Conservation (phyloP, 2,888 invertebrate species). For the Mycogona germanica region DNA sequence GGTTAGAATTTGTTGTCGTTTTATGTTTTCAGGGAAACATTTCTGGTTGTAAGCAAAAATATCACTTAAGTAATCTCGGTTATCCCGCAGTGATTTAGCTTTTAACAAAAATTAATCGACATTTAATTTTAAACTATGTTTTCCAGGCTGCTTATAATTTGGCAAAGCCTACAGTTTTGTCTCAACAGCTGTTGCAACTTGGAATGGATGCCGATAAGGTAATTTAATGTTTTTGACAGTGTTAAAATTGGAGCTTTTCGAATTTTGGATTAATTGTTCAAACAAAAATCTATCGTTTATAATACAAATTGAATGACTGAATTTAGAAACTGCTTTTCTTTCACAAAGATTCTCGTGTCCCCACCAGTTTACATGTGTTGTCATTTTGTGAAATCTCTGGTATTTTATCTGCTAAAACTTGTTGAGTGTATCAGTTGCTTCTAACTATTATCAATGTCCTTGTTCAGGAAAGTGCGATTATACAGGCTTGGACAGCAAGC, state of each 20-base stretch:
- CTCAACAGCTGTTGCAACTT: constrained; percentile 30
- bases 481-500: constrained; percentile 31
- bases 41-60: not conserved
- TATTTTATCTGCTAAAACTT: too few species aligned
- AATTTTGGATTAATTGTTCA: too few species aligned
- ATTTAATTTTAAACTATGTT: not conserved
- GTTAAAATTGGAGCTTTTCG: too few species aligned
- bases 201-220: constrained; percentile 32
- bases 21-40: not conserved
- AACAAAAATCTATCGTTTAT: too few species aligned
- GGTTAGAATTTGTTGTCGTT: not conserved
- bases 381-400: too few species aligned
- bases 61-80: too few species aligned
- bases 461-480: constrained; percentile 23
- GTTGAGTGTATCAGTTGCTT: too few species aligned
- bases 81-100: too few species aligned
- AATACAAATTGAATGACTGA: too few species aligned
- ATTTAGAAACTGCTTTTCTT: too few species aligned
- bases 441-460: not conserved
- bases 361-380: too few species aligned
- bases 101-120: not conserved
- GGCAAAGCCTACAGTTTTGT: constrained; percentile 31
- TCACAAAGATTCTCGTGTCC: too few species aligned
- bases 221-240: constrained; percentile 1
- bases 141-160: constrained; percentile 33